Evolutionary conservation across 2,797 vertebrate genomes (phyloP).

Genomic region (Mormyrops attenuatus): DNA sequence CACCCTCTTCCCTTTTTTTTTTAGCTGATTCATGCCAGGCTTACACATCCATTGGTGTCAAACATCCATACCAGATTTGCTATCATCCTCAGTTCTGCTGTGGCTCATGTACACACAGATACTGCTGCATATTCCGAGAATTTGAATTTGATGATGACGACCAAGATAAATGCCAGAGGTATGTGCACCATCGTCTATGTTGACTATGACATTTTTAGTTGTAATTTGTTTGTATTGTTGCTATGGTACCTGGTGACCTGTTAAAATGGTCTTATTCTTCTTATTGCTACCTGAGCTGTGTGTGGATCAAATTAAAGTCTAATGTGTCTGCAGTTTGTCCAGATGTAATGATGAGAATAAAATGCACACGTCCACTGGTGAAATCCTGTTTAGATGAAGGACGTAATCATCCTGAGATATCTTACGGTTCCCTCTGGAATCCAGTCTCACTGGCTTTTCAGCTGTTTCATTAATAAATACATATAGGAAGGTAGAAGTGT

Average conservation of each 20-base stretch:
- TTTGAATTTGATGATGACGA: rapidly evolving
- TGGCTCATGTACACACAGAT: conserved; percentile 35
- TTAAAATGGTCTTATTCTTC: neutral
- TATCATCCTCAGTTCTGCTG: conserved; percentile 18
- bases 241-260: neutral
- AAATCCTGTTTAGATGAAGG: neutral
- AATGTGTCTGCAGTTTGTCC: neutral
- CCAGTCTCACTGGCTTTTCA: neutral
- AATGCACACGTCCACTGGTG: neutral
- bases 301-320: neutral
- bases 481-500: neutral
- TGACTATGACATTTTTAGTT: neutral
- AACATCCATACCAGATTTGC: rapidly evolving
- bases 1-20: neutral
- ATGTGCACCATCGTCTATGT: neutral
- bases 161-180: conserved; percentile 35
- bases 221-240: neutral
- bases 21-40: conserved; percentile 27
- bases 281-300: neutral
- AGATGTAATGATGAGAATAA: neutral
- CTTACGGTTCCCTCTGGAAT: neutral
- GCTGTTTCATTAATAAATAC: neutral
- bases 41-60: rapidly evolving
- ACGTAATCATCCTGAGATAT: neutral
- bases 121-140: neutral